Conservation (phyloP, 1,140 invertebrate genomes). For the Euura lappo region DNA sequence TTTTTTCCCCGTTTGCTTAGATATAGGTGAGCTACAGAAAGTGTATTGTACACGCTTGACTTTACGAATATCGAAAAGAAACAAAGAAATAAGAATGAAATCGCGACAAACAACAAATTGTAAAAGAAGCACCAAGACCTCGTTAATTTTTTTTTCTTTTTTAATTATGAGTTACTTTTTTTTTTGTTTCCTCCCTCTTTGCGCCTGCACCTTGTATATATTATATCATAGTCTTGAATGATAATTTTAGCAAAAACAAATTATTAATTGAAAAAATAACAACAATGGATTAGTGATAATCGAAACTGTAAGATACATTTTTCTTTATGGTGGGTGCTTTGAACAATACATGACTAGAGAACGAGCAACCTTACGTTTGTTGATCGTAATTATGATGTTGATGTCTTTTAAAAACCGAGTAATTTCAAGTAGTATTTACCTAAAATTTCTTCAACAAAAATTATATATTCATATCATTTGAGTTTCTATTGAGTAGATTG, state of each 20-base stretch:
- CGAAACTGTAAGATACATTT: neutral
- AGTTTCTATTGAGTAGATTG: too few relatives aligned
- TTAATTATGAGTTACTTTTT: neutral
- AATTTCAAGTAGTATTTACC: too few relatives aligned
- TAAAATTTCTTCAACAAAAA: too few relatives aligned
- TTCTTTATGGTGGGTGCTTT: neutral
- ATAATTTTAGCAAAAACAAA: slow-evolving; percentile 6
- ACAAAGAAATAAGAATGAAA: neutral
- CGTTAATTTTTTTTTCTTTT: neutral
- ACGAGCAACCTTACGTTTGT: neutral
- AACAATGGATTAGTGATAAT: neutral
- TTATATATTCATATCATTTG: too few relatives aligned
- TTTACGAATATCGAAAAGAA: neutral
- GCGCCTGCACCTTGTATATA: neutral
- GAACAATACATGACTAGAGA: neutral
- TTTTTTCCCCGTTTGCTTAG: neutral
- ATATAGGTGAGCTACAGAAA: neutral
- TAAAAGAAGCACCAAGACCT: neutral
- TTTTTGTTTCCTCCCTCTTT: neutral
- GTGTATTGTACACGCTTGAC: neutral
- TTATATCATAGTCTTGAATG: slow-evolving; percentile 3
- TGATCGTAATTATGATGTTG: too few relatives aligned
- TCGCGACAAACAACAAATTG: neutral
- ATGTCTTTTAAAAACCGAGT: too few relatives aligned
- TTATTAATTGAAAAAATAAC: neutral